Conservation (phyloP, 2,113 vertebrate genomes). For the Cyanoliseus patagonus region DNA sequence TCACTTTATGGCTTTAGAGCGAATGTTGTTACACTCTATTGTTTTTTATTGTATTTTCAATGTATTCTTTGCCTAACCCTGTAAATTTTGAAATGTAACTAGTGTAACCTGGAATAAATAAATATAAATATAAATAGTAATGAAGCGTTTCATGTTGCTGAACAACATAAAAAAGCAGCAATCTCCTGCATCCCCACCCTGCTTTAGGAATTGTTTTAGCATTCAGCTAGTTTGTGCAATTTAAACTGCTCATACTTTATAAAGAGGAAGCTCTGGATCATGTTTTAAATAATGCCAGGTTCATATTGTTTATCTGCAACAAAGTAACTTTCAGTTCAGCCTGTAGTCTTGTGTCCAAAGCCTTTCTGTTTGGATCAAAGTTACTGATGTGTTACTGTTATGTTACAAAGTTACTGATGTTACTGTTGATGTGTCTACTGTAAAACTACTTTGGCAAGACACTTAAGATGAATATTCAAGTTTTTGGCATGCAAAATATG, state of each 20-base stretch:
- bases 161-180: neutral
- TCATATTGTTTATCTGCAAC: neutral
- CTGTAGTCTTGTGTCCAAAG: neutral
- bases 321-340: neutral
- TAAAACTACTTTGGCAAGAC: neutral
- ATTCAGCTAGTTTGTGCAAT: neutral
- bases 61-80: slow-evolving; percentile 64
- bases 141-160: slow-evolving; percentile 54
- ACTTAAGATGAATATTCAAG: neutral
- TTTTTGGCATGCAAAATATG: neutral
- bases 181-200: neutral
- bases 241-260: neutral
- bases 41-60: slow-evolving; percentile 67
- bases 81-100: slow-evolving; percentile 74
- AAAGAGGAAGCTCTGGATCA: neutral
- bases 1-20: slow-evolving; percentile 50
- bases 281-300: neutral
- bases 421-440: neutral
- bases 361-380: neutral
- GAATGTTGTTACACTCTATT: slow-evolving; percentile 45
- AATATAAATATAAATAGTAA: slow-evolving; percentile 68
- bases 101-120: slow-evolving; percentile 73
- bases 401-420: neutral
- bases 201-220: neutral
- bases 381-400: neutral